These are phyloP conservation scores for Agrochola circellaris DNA, from an alignment of 2,888 invertebrate genomes.

Conservation along the genomic window DNA sequence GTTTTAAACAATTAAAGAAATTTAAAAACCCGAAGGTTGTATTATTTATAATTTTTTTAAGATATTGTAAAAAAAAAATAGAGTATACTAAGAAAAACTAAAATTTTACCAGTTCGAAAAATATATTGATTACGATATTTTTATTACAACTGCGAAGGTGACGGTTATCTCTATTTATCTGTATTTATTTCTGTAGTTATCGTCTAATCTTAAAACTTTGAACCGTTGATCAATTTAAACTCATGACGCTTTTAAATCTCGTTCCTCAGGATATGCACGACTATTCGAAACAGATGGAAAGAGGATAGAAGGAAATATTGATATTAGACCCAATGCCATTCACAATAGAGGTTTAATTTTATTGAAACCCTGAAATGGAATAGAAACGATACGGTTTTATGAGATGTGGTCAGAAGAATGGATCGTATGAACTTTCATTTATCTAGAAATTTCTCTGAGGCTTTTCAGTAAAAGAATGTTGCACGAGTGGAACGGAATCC, in stretches of 20 bases:
- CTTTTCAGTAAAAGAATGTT: constrained; percentile 26
- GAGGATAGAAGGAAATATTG: constrained; percentile 66
- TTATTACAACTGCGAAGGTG: neutral
- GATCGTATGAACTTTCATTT: constrained; percentile 56
- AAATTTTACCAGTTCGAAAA: neutral
- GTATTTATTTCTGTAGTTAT: neutral
- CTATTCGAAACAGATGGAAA: constrained; percentile 64
- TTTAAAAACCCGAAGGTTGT: too few species aligned
- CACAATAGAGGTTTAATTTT: constrained; percentile 70
- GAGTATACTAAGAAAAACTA: too few species aligned
- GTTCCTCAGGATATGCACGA: constrained; percentile 53
- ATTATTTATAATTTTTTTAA: too few species aligned
- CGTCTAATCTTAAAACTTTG: neutral
- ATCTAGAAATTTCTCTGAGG: constrained; percentile 60
- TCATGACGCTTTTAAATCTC: constrained; percentile 31
- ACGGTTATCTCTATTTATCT: neutral
- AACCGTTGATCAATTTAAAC: neutral
- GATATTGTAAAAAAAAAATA: too few species aligned
- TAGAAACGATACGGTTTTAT: constrained; percentile 65
- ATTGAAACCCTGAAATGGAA: constrained; percentile 58
- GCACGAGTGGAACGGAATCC: neutral
- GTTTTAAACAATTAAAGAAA: too few species aligned
- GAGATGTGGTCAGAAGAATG: constrained; percentile 65
- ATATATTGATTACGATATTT: neutral
- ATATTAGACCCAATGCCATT: constrained; percentile 71